These are phyloP conservation scores for Congeria kusceri DNA, from an alignment of 2,888 invertebrate species.

Conservation along the genomic window DNA sequence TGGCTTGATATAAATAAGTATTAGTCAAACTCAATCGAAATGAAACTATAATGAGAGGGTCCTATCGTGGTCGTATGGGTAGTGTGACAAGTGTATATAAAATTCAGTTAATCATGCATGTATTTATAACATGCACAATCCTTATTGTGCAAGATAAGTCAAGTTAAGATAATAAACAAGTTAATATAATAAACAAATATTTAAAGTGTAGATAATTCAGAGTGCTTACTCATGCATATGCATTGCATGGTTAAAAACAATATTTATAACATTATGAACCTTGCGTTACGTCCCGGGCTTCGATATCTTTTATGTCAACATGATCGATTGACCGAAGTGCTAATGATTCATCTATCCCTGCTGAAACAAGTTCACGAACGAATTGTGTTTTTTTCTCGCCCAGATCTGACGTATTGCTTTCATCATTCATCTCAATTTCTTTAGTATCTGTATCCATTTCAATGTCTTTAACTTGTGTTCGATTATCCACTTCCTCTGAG, in stretches of 20 bases:
- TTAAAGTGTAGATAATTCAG: too few relatives aligned
- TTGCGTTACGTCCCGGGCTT: conserved; percentile 28
- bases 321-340: conserved; percentile 59
- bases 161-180: too few relatives aligned
- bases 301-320: conserved; percentile 41
- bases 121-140: background rate
- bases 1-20: too few relatives aligned
- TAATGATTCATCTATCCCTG: conserved; percentile 57
- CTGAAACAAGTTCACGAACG: conserved; percentile 50
- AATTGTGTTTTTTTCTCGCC: conserved; percentile 37
- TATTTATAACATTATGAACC: conserved; percentile 1
- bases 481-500: conserved; percentile 26
- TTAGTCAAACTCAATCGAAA: too few relatives aligned
- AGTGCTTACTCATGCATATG: too few relatives aligned
- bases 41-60: too few relatives aligned
- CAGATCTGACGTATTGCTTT: background rate
- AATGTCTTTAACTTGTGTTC: background rate
- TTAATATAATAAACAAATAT: too few relatives aligned
- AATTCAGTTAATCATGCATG: too few relatives aligned
- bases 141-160: background rate
- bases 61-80: too few relatives aligned
- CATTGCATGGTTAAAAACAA: too few relatives aligned
- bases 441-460: background rate
- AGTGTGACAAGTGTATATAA: too few relatives aligned
- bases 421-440: background rate